Evolutionary conservation across 2,797 vertebrate species (phyloP).

Genomic region (Lepidocolaptes lacrymiger): DNA sequence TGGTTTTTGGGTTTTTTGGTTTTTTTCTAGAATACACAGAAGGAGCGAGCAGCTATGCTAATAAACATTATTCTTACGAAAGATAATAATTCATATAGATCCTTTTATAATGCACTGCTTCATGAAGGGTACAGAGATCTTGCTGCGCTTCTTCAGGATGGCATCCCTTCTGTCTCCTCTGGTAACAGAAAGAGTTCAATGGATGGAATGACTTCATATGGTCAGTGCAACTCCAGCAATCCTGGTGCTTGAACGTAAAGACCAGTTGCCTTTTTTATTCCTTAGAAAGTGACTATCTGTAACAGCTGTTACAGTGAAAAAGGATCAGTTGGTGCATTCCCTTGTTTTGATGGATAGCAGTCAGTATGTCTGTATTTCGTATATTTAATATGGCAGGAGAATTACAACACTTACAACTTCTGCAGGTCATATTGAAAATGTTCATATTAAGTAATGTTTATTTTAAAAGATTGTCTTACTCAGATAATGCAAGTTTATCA

Average conservation of each 20-base stretch:
- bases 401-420: background rate
- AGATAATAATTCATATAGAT: constrained; percentile 88
- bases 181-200: constrained; percentile 75
- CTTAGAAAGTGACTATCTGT: background rate
- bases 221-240: constrained; percentile 75
- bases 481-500: background rate
- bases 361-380: background rate
- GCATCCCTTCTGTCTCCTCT: constrained; percentile 77
- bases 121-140: constrained; percentile 90
- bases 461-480: background rate
- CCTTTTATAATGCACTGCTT: constrained; percentile 93
- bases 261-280: background rate
- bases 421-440: background rate
- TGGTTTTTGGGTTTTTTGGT: background rate
- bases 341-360: background rate
- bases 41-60: constrained; percentile 84
- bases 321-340: background rate
- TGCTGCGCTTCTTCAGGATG: constrained; percentile 83
- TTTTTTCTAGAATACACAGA: constrained; percentile 81
- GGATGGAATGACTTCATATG: constrained; percentile 79
- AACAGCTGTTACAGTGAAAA: background rate
- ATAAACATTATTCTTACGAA: constrained; percentile 88
- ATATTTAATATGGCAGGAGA: background rate
- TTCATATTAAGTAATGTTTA: background rate
- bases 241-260: background rate